Evolutionary conservation across 2,113 vertebrate species (phyloP).

Genomic region (Panthera uncia): DNA sequence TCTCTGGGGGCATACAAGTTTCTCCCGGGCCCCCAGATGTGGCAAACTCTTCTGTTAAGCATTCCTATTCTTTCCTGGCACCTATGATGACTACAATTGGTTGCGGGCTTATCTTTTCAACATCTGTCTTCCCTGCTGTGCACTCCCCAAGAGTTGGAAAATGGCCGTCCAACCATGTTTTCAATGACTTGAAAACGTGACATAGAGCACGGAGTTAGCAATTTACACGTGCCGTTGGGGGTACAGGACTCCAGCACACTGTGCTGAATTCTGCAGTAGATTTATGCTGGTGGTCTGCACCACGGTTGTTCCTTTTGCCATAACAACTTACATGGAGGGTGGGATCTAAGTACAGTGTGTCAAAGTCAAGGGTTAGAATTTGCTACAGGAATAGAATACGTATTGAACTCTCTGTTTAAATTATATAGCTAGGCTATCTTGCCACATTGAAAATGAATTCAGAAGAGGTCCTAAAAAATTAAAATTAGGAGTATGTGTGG

Average conservation of each 20-base stretch:
- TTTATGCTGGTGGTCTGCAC: background rate
- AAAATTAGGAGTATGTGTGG: background rate
- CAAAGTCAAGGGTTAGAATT: background rate
- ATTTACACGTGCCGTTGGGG: background rate
- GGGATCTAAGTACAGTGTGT: background rate
- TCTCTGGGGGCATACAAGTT: background rate
- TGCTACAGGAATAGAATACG: background rate
- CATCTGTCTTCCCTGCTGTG: background rate
- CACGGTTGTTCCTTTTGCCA: background rate
- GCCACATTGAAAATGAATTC: background rate
- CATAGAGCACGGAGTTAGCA: background rate
- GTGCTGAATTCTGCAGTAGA: background rate
- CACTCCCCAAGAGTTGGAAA: background rate
- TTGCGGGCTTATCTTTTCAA: background rate
- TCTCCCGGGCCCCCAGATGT: rapidly evolving
- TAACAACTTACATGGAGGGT: background rate
- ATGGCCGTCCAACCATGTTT: background rate
- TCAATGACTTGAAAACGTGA: background rate
- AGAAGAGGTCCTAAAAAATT: background rate
- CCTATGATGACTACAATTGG: background rate
- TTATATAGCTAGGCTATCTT: background rate
- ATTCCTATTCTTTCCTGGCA: background rate
- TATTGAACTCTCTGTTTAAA: background rate
- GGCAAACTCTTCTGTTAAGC: background rate
- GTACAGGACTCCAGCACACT: background rate